Evolutionary conservation across 2,113 vertebrate species (phyloP), one percentile per base, ranked within the genome.

Genomic region (Turnix velox): DNA sequence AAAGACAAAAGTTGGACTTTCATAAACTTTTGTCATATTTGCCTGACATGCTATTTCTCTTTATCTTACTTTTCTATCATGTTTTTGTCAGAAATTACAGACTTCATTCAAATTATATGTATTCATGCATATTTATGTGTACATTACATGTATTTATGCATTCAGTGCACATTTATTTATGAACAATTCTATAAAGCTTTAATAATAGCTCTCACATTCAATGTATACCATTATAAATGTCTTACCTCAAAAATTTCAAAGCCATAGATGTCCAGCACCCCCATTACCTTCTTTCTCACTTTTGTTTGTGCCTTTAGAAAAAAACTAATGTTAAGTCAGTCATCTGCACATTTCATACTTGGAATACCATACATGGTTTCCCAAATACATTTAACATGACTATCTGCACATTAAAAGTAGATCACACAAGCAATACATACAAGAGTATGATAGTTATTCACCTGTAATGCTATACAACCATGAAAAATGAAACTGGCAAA

Each of bases 171-270:
- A 77, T 67, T 62, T 4, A 77, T 67, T 62, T 4, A 51, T 42
- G 4, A 86, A 59, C 35, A 54, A 46, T 6, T 68, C 40, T 78
- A 61, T 65, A 49, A 71, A 69, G 25, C 23, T 84, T 84, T 67
- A 90, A 18, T 39, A 81, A 88, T 25, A 86, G 9, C 46, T 83
- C 27, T 86, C 25, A 55, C 1, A 1, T 27, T 48, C 48, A 58
- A 71, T 18, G 8, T 35, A 87, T 58, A 46, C 11, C 7, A 31
- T 46, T 79, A 69, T 58, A 68, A 87, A 90, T 25, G 39, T 43
- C 98, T 98, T 98, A 99, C 99, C 99, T 99, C 99, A 97, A 99
- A 99, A 97, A 99, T 99, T 97, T 99, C 99, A 97, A 99, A 99
- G 93, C 99, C 99, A 43, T 99, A 99, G 94, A 99, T 99, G 97